Base-by-base conservation (phyloP, 2,113 vertebrate species). In the Mastomys natalensis region DNA sequence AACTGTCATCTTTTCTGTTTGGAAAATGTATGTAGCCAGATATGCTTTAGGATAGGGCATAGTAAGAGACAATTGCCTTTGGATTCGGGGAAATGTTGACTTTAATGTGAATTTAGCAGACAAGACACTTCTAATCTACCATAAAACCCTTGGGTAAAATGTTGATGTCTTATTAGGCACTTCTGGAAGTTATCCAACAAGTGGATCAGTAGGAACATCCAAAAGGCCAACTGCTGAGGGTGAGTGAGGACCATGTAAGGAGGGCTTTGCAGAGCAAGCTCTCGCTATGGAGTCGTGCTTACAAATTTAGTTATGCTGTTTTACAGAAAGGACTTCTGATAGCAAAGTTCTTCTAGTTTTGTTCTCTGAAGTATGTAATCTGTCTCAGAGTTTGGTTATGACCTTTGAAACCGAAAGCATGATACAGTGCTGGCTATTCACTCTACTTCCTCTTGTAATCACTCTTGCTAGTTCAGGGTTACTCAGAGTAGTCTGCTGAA, bases 381-480 rank as follows among this genome's bases (percentile, higher is more conserved):
- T 82, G 13, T 43, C 17, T 37, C 85, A 7, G 72, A 16, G 64
- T 43, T 45, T 51, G 19, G 34, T 43, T 11, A 60, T 78, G 37
- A 72, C 5, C 51, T 91, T 53, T 51, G 37, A 60, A 96, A 55
- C 53, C 37, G 2, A 74, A 86, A 37, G 43, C 26, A 11, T 29
- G 1, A 9, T 43, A 2, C 26, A 4, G 10, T 6, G 9, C 34
- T 5, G 10, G 45, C 1, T 12, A 5, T 68, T 40, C 7, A 66
- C 22, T 26, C 4, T 5, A 15, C 4, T 66, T 86, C 12, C 8
- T 17, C 15, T 87, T 68, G 64, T 43, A 34, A 51, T 24, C 87
- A 19, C 16, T 1, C 12, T 62, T 3, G 5, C 22, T 60, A 24
- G 1, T 62, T 43, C 22, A 31, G 29, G 31, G 62, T 64, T 48